phyloP scores from a whole-genome alignment of 2,888 invertebrate species.

The Oxytorus armatus region DNA sequence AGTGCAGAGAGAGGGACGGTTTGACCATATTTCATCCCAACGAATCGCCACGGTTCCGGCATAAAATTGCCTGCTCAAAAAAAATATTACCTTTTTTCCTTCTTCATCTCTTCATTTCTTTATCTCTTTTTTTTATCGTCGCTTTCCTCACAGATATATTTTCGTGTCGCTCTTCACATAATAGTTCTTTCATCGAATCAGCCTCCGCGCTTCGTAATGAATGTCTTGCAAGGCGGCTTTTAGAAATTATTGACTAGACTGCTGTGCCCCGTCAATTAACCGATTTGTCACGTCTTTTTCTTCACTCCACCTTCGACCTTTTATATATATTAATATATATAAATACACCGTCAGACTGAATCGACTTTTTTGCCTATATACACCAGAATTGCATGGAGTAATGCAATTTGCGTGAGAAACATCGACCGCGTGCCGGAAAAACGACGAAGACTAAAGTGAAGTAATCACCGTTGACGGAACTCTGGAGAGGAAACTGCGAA shows the following conservation, averaged over 20 bases:
- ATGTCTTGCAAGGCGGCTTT: constrained; percentile 1
- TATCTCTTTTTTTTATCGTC: not conserved
- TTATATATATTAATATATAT: not conserved
- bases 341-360: not conserved
- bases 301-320: not conserved
- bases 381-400: constrained; percentile 17
- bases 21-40: constrained; percentile 69
- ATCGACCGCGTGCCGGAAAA: constrained; percentile 25
- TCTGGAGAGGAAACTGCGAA: constrained; percentile 37
- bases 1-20: constrained; percentile 24
- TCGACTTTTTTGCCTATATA: not conserved
- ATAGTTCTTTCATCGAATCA: constrained; percentile 36
- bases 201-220: constrained; percentile 30
- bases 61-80: constrained; percentile 66
- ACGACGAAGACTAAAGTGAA: constrained; percentile 34
- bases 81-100: constrained; percentile 67
- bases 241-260: constrained; percentile 58
- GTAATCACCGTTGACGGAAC: constrained; percentile 50
- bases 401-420: constrained; percentile 51
- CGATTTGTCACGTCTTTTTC: constrained; percentile 14
- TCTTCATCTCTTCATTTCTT: not conserved
- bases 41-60: constrained; percentile 37
- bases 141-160: not conserved
- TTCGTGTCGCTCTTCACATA: too few species aligned
- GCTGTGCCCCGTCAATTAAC: constrained; percentile 35